Evolutionary conservation across 2,888 invertebrate species (phyloP).

Genomic region (Eledona agricola): DNA sequence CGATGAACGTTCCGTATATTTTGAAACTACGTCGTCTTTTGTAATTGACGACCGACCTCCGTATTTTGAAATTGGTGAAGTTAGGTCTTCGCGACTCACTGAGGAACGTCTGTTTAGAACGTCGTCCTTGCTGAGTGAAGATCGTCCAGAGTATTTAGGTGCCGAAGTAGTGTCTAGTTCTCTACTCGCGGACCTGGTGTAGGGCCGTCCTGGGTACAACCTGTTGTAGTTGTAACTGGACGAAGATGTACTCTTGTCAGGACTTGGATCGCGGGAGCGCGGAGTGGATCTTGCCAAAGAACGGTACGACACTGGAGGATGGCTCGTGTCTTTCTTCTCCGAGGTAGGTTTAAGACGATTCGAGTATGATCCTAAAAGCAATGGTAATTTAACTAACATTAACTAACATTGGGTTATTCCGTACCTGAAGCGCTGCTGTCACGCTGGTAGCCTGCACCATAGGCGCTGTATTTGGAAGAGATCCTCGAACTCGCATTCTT

Average conservation of each 20-base stretch:
- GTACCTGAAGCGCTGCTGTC: constrained; percentile 46
- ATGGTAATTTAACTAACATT: constrained; percentile 24
- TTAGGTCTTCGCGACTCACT: constrained; percentile 42
- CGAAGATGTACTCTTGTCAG: constrained; percentile 64
- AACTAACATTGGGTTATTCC: constrained; percentile 37
- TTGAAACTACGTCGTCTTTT: constrained; percentile 36
- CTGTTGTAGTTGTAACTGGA: constrained; percentile 65
- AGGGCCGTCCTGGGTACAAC: constrained; percentile 63
- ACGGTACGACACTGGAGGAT: constrained; percentile 65
- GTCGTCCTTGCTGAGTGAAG: constrained; percentile 52
- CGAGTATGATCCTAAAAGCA: no score
- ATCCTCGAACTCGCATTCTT: constrained; percentile 50
- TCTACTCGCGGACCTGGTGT: constrained; percentile 55
- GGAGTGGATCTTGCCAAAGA: constrained; percentile 54
- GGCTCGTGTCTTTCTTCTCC: constrained; percentile 60
- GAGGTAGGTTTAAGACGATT: constrained; percentile 46
- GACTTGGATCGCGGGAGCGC: constrained; percentile 68
- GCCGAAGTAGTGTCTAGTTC: constrained; percentile 56
- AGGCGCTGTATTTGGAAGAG: constrained; percentile 54
- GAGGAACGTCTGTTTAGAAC: constrained; percentile 48
- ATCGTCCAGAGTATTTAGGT: constrained; percentile 53
- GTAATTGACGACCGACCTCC: constrained; percentile 41
- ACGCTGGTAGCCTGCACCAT: constrained; percentile 51
- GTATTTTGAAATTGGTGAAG: constrained; percentile 39
- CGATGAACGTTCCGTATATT: constrained; percentile 26